These are phyloP conservation scores for Oxyteleia sp. DNA, from an alignment of 2,888 invertebrate genomes.

Conservation along the genomic window DNA sequence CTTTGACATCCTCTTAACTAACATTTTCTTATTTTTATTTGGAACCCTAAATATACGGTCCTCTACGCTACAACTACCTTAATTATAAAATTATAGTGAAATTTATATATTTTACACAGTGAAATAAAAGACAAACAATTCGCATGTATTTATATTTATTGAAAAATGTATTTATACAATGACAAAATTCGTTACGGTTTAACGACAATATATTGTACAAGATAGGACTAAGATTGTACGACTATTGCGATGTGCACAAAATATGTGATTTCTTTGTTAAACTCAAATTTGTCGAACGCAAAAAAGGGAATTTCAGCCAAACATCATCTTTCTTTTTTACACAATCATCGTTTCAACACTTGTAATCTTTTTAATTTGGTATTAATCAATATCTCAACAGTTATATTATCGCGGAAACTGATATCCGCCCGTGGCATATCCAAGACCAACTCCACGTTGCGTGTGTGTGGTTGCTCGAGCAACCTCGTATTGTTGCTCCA, in stretches of 20 bases:
- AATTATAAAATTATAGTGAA: no score
- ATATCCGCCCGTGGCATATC: conserved; percentile 90
- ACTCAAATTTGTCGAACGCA: conserved; percentile 24
- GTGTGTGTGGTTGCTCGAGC: conserved; percentile 98
- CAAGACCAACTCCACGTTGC: conserved; percentile 95
- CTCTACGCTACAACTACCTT: no score
- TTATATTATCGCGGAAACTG: conserved; percentile 88
- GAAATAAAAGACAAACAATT: no score
- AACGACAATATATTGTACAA: conserved; percentile 67
- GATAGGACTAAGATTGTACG: conserved; percentile 60
- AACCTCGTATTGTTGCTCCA: conserved; percentile 99
- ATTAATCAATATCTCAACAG: conserved; percentile 9
- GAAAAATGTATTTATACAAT: conserved; percentile 70
- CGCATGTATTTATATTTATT: conserved; percentile 61
- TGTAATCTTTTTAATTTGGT: conserved; percentile 2
- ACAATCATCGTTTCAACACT: conserved; percentile 52
- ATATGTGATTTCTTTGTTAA: conserved; percentile 44
- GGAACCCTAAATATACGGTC: no score
- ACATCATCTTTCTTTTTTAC: conserved; percentile 34
- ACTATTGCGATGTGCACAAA: conserved; percentile 66
- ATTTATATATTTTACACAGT: no score
- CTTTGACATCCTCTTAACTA: no score
- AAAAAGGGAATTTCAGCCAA: conserved; percentile 43
- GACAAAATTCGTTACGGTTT: conserved; percentile 63
- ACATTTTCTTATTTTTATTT: no score